Evolutionary conservation across 30 jellyfish, hydroid and myxozoan species (phyloP).

Genomic region (Haliclystus octoradiatus): DNA sequence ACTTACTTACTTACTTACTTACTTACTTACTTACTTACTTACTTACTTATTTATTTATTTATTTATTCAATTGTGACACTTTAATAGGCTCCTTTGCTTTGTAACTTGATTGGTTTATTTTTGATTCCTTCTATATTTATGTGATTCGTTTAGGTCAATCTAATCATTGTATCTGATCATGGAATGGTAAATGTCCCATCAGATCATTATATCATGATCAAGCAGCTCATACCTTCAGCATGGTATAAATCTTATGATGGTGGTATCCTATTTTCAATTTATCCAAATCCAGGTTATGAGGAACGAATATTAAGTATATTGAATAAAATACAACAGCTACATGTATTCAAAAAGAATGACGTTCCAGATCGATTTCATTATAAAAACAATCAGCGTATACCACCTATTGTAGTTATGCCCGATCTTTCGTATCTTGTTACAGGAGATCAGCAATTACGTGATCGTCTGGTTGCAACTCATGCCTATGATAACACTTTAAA

Average conservation of each 20-base stretch:
- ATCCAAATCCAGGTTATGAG: constrained; percentile 27
- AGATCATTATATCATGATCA: constrained; percentile 23
- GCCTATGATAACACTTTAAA: constrained; percentile 46
- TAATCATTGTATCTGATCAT: constrained; percentile 75
- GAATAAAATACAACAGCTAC: constrained; percentile 24
- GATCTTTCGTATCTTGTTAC: constrained; percentile 44
- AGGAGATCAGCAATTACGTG: constrained; percentile 3
- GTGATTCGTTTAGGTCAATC: constrained; percentile 38
- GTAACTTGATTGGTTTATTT: too few relatives aligned
- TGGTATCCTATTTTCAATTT: constrained; percentile 36
- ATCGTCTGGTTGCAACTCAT: constrained; percentile 49
- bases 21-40: too few relatives aligned
- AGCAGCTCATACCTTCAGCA: constrained; percentile 15
- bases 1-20: too few relatives aligned
- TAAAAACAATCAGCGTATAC: constrained; percentile 58
- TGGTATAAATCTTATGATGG: constrained; percentile 30
- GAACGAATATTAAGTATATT: constrained; percentile 18
- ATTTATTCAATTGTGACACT: too few relatives aligned
- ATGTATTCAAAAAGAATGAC: constrained; percentile 36
- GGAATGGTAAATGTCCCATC: constrained; percentile 64
- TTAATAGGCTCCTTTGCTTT: too few relatives aligned
- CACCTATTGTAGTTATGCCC: constrained; percentile 55
- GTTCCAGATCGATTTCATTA: constrained; percentile 56
- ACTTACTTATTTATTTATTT: too few relatives aligned
- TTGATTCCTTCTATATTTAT: neutral